Conservation (phyloP, 1,140 invertebrate genomes). For the Megathymus violae region DNA sequence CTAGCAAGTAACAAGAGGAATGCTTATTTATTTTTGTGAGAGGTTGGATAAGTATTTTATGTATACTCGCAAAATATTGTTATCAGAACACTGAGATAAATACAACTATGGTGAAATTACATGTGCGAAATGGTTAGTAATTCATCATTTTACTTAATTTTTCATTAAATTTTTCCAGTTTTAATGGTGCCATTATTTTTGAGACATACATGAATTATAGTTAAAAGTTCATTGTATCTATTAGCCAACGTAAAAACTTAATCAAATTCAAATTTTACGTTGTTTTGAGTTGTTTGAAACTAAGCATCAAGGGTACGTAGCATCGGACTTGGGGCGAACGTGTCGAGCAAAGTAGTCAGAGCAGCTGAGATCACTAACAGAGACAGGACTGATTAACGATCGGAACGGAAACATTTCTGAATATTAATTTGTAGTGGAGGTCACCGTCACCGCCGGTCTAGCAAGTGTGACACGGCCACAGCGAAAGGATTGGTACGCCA, state of each 20-base stretch:
- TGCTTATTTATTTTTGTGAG: not conserved
- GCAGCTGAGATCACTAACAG: constrained; percentile 55
- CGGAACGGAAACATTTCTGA: constrained; percentile 76
- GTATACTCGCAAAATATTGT: not conserved
- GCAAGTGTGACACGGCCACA: constrained; percentile 77
- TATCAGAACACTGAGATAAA: not conserved
- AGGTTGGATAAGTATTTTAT: not conserved
- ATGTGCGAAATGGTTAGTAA: too few species aligned
- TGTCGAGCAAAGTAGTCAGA: constrained; percentile 37
- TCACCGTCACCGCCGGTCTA: constrained; percentile 68
- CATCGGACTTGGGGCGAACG: constrained; percentile 23
- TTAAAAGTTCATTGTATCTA: too few species aligned
- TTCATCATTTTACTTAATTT: too few species aligned
- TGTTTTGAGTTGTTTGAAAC: not conserved
- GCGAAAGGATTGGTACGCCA: constrained; percentile 79
- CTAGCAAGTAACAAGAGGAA: not conserved
- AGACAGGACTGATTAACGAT: constrained; percentile 77
- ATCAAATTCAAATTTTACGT: too few species aligned
- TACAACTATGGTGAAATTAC: too few species aligned
- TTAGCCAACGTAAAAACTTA: too few species aligned
- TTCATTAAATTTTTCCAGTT: too few species aligned
- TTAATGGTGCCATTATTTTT: too few species aligned
- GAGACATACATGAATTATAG: too few species aligned
- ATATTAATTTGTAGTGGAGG: constrained; percentile 83
- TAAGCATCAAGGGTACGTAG: not conserved